phyloP scores from a whole-genome alignment of 2,113 vertebrate genomes.

The Spheniscus mendiculus region DNA sequence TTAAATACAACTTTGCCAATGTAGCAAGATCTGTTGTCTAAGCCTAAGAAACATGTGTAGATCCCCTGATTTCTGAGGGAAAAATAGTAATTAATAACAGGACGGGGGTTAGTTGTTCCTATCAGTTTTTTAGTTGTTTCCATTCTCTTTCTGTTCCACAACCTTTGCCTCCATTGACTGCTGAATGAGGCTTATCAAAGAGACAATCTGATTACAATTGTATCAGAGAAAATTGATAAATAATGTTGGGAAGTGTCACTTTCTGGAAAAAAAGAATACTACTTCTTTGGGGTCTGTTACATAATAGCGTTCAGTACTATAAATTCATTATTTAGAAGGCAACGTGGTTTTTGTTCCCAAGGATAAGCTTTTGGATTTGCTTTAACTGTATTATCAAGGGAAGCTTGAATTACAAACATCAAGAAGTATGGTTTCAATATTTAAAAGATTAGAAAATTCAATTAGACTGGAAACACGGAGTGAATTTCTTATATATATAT shows the following conservation, averaged over 20 bases:
- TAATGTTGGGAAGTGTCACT: neutral
- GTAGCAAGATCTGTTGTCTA: neutral
- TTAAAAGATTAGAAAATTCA: slow-evolving; percentile 31
- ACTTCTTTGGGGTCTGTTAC: neutral
- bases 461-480: neutral
- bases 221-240: neutral
- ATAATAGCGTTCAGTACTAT: neutral
- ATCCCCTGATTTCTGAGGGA: neutral
- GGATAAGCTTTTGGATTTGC: neutral
- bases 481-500: neutral
- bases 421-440: neutral
- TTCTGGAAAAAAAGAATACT: neutral
- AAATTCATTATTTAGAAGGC: neutral
- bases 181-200: neutral
- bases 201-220: neutral
- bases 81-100: neutral
- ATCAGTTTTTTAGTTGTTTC: neutral
- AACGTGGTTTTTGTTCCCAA: neutral
- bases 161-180: neutral
- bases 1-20: neutral
- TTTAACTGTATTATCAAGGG: neutral
- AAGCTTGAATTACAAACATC: neutral
- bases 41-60: neutral
- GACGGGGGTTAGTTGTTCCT: neutral
- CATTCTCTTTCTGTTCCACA: neutral